phyloP scores from a whole-genome alignment of 2,113 vertebrate species.

The Nicator chloris region DNA sequence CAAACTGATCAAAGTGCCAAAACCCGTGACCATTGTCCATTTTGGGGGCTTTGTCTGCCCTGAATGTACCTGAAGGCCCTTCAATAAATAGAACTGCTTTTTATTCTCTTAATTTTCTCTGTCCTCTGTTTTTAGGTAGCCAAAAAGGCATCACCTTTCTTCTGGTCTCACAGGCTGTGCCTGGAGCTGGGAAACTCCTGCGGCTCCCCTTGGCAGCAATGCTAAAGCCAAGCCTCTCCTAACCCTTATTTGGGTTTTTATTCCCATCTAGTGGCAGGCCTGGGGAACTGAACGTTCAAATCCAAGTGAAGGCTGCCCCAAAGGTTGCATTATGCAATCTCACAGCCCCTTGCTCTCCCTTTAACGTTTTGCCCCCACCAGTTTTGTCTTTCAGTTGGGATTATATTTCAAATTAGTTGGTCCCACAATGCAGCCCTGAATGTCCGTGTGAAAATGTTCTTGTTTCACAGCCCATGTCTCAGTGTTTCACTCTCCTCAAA shows the following conservation, averaged over 20 bases:
- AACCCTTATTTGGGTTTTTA: background rate
- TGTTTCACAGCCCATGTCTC: background rate
- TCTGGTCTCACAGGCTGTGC: background rate
- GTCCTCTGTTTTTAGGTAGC: background rate
- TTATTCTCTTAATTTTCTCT: background rate
- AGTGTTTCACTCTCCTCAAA: background rate
- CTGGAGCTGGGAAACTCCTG: background rate
- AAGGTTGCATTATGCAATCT: background rate
- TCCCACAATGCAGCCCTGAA: background rate
- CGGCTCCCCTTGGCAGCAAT: background rate
- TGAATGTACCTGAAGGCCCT: background rate
- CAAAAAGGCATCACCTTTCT: background rate
- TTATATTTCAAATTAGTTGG: background rate
- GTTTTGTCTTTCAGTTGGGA: background rate
- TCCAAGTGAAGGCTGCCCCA: background rate
- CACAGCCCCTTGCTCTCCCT: background rate
- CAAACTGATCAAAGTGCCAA: background rate
- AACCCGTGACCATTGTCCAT: rapidly evolving
- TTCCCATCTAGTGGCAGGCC: slow-evolving; percentile 39
- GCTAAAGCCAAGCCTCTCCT: background rate
- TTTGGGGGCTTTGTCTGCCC: background rate
- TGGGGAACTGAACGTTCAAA: background rate
- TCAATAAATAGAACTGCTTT: background rate
- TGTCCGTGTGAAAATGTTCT: rapidly evolving
- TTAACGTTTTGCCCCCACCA: background rate